Conservation (phyloP, 2,888 invertebrate genomes). For the Epinotia brunnichana region DNA sequence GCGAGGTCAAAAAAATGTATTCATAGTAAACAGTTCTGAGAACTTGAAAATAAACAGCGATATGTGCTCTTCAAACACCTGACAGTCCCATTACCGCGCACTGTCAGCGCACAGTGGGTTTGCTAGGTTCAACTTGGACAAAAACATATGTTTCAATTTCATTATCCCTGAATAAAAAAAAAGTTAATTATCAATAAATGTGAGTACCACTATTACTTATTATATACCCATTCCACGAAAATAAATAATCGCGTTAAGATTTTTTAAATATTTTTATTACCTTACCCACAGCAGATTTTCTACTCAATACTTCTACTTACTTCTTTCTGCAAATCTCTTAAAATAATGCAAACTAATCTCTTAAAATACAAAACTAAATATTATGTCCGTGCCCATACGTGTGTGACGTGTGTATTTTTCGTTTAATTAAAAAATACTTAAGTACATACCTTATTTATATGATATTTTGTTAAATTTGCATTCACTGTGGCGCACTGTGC, state of each 20-base stretch:
- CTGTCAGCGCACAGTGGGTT: conserved; percentile 63
- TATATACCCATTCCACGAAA: no score
- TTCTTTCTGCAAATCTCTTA: background rate
- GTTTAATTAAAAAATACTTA: no score
- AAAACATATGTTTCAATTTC: conserved; percentile 15
- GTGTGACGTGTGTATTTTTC: no score
- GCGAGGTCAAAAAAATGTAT: conserved; percentile 62
- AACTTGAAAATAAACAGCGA: conserved; percentile 69
- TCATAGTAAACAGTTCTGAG: conserved; percentile 57
- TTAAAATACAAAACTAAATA: background rate
- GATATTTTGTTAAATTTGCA: conserved; percentile 56
- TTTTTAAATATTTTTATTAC: no score
- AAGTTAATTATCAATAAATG: no score
- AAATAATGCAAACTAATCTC: background rate
- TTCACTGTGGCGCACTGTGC: conserved; percentile 53
- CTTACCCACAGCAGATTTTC: no score
- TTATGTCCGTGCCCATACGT: background rate
- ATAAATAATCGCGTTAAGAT: no score
- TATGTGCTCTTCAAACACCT: conserved; percentile 69
- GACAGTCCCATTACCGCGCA: conserved; percentile 75
- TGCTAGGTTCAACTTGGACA: conserved; percentile 20
- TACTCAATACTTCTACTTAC: no score
- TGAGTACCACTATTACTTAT: no score
- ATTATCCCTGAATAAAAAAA: background rate
- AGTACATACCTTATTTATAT: background rate